Evolutionary conservation across 2,113 vertebrate genomes (phyloP), one percentile per base, ranked within the genome.

Genomic region (Clarias magur): DNA sequence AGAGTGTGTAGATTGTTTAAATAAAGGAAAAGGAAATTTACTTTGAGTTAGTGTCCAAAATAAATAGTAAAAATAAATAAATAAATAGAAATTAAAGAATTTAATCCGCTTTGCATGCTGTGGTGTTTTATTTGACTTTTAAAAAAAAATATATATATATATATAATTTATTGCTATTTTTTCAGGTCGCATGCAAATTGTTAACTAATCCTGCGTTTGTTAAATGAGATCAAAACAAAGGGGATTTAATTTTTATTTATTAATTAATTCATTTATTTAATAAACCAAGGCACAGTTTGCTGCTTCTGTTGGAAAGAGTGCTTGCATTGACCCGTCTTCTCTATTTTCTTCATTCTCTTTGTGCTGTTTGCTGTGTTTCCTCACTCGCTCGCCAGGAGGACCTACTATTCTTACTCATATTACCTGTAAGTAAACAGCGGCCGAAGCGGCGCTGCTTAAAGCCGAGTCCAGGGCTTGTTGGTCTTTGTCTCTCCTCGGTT

Each of bases 371-470:
- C 82, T 83, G 48, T 83, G 27, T 96, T 99, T 96, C 99, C 97
- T 99, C 97, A 97, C 99, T 98, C 97, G 98, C 98, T 98, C 97
- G 96, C 97, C 97, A 99, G 98, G 96, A 99, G 98, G 98, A 99
- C 96, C 98, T 98, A 99, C 98, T 99, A 99, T 99, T 99, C 98
- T 96, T 99, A 99, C 97, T 99, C 98, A 96, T 99, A 99, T 98
- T 99, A 99, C 97, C 98, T 99, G 98, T 99, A 99, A 99, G 98
- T 99, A 99, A 96, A 97, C 93, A 92, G 93, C 95, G 87, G 95
- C 85, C 92, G 93, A 82, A 68, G 67, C 2, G 53, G 73, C 38
- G 70, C 48, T 27, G 34, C 42, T 34, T 80, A 23, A 27, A 67
- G 54, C 85, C 85, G 25, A 92, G 90, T 83, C 93, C 93, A 93